Base-by-base conservation (phyloP, 1,140 invertebrate species). In the Caenorhabditis tropicalis region DNA sequence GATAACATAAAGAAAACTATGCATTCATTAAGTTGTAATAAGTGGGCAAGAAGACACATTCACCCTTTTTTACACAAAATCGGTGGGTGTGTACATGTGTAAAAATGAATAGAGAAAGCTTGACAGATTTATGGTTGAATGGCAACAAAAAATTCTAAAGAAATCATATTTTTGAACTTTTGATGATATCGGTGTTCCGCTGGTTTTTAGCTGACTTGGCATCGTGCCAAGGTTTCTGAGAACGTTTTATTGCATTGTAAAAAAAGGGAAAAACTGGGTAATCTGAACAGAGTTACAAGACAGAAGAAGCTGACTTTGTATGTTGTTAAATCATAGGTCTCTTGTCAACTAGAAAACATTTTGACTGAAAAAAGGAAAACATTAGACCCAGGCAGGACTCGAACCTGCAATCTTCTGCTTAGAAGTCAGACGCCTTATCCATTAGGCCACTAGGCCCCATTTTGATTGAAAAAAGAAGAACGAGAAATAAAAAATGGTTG, bases 351-450 rank as follows among this genome's bases (percentile, higher is more conserved):
- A 46, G 43, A 46, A 6, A 46, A 15, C 43, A 9, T 46, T 46
- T 46, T 46, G 7, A 53, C 10, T 53, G n/a, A 16, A 5, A 16
- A n/a, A n/a, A n/a, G n/a, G n/a, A 74, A 39, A 74, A 74, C 16
- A 74, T 74, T 74, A 43, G 65, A 74, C 65, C 65, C 65, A 74
- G 65, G 65, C 65, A 74, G 65, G 65, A 36, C 33, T 84, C 82
- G 82, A 84, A 84, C 82, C 82, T 65, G 49, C 82, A 84, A 84
- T 84, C 82, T 84, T 84, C 82, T 84, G 82, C 79, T 84, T 86
- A 86, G 85, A 86, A 86, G 85, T 86, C 85, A 86, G 85, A 86
- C 85, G 85, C 85, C 85, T 86, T 86, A 86, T 86, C 85, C 85
- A 86, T 86, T 86, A 86, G 85, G 85, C 81, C 85, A 86, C 85